A percentile compares a stretch with the other conserved stretches of the same genome.
Evolutionary conservation across 2,888 invertebrate genomes (phyloP).

Genomic region (Elysia crispata): DNA sequence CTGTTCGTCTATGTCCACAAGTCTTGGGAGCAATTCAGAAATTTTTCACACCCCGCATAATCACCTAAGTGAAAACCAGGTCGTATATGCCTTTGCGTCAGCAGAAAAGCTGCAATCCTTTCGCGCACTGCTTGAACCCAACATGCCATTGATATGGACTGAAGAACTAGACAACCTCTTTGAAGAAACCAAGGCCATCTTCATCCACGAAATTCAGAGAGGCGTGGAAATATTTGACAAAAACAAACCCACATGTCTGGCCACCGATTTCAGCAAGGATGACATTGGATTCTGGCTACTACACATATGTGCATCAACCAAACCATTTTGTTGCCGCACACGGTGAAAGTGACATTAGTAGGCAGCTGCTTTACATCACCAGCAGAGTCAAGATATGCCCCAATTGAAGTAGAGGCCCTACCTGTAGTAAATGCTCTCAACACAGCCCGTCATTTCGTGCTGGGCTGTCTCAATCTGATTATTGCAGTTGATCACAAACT

Average conservation of each 20-base stretch:
- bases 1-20: conserved; percentile 52
- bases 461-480: conserved; percentile 32
- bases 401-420: no score
- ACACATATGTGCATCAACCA: background rate
- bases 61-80: no score
- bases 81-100: no score
- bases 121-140: no score
- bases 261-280: no score
- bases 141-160: no score
- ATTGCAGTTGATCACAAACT: conserved; percentile 34
- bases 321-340: conserved; percentile 52
- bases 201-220: conserved; percentile 53
- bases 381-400: no score
- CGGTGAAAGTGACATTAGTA: conserved; percentile 54
- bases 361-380: conserved; percentile 57
- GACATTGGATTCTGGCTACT: no score
- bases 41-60: no score
- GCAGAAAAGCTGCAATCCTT: no score
- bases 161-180: background rate
- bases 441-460: conserved; percentile 31
- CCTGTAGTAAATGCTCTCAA: conserved; percentile 23
- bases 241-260: conserved; percentile 59
- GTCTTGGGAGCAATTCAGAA: conserved; percentile 50
- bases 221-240: conserved; percentile 59
- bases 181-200: conserved; percentile 15